Evolutionary conservation across 2,888 invertebrate genomes (phyloP).

Genomic region (Drosophila neoperkinsi): DNA sequence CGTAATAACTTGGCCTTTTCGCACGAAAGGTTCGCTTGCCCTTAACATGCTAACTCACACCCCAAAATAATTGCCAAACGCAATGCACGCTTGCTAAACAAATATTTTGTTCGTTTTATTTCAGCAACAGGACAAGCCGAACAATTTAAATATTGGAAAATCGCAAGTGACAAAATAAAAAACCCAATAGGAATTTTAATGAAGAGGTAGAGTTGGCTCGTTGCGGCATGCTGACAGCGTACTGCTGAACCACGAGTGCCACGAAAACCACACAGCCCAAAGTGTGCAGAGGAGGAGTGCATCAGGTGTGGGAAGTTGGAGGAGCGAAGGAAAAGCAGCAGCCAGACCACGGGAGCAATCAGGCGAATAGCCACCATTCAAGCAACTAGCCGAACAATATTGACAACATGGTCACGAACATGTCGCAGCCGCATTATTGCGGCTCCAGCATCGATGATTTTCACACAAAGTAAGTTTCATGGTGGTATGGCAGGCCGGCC

Average conservation of each 20-base stretch:
- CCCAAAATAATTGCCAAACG: conserved; percentile 16
- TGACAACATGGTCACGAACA: conserved; percentile 81
- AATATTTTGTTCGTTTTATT: conserved; percentile 7
- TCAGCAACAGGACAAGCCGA: conserved; percentile 12
- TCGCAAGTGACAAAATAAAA: conserved; percentile 13
- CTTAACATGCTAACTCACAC: conserved; percentile 1
- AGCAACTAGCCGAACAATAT: conserved; percentile 40
- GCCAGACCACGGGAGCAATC: conserved; percentile 24
- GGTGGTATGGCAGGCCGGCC: background rate
- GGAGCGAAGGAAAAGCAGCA: conserved; percentile 6
- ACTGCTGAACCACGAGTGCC: conserved; percentile 47
- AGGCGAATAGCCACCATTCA: conserved; percentile 14
- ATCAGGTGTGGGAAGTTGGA: conserved; percentile 4
- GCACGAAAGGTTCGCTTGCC: conserved; percentile 10
- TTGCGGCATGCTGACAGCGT: conserved; percentile 45
- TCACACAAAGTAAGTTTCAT: conserved; percentile 83
- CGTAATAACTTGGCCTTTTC: conserved; percentile 29
- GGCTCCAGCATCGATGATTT: conserved; percentile 84
- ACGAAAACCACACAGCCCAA: conserved; percentile 7
- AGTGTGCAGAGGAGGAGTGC: background rate
- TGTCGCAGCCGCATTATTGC: conserved; percentile 84
- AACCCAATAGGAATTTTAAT: conserved; percentile 55
- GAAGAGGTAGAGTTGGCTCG: conserved; percentile 51
- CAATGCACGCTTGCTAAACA: conserved; percentile 5
- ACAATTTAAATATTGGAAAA: conserved; percentile 48